phyloP scores from a whole-genome alignment of 2,888 invertebrate genomes.

The Teinopalpus imperialis region DNA sequence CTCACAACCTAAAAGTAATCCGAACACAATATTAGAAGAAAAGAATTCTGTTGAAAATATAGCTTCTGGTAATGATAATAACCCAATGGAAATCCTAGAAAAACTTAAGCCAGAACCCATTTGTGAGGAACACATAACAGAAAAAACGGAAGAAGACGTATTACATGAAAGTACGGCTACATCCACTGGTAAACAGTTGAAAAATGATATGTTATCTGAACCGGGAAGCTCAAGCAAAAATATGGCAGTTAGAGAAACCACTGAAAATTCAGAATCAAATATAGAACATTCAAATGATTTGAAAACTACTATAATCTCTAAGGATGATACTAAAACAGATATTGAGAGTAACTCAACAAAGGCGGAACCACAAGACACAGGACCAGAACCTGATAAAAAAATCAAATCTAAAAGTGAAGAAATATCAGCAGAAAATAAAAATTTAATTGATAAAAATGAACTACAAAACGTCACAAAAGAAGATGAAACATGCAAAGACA shows the following conservation, averaged over 20 bases:
- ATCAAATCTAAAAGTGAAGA: slow-evolving; percentile 28
- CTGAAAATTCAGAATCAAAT: neutral
- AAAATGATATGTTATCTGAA: too few relatives aligned
- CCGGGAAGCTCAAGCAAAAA: neutral
- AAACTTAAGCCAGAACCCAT: slow-evolving; percentile 37
- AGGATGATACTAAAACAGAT: neutral
- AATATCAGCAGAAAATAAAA: too few relatives aligned
- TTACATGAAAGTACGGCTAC: slow-evolving; percentile 26
- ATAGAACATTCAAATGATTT: neutral
- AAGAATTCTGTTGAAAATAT: too few relatives aligned
- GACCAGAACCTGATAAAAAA: slow-evolving; percentile 34
- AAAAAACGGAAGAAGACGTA: slow-evolving; percentile 31
- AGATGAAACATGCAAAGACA: neutral
- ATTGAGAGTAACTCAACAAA: neutral
- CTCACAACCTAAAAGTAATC: neutral
- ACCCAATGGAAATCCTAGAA: too few relatives aligned
- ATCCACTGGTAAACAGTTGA: neutral
- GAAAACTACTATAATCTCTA: neutral
- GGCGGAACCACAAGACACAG: slow-evolving; percentile 2
- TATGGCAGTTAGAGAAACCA: neutral
- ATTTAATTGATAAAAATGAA: neutral
- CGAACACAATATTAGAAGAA: too few relatives aligned
- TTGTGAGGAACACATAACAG: slow-evolving; percentile 23
- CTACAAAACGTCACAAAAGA: neutral
- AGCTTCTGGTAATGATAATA: too few relatives aligned